phyloP scores from a whole-genome alignment of 2,888 invertebrate species.

The Agonum fuliginosum region DNA sequence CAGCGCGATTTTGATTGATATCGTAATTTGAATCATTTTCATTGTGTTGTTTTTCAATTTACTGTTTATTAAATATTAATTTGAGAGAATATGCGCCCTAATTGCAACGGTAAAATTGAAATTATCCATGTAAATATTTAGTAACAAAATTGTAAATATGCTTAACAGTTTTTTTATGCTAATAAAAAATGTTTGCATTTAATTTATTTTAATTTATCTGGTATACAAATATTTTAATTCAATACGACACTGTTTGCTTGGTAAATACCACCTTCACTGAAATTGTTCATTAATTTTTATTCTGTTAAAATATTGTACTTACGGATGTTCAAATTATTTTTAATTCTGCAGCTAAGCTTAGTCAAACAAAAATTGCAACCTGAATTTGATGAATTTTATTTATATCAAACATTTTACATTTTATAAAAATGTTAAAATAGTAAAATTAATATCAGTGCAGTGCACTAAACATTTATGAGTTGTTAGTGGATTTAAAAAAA shows the following conservation, averaged over 20 bases:
- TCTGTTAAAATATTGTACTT: too few relatives aligned
- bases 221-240: background rate
- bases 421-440: too few relatives aligned
- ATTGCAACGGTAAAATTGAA: slow-evolving; percentile 18
- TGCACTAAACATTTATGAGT: too few relatives aligned
- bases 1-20: slow-evolving; percentile 49
- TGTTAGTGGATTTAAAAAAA: too few relatives aligned
- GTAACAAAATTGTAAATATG: slow-evolving; percentile 29
- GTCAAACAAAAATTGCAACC: too few relatives aligned
- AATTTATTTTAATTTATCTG: background rate
- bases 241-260: background rate
- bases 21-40: slow-evolving; percentile 44
- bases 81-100: background rate
- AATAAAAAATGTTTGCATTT: slow-evolving; percentile 3
- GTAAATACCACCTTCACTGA: background rate
- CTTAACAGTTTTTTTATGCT: slow-evolving; percentile 3
- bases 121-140: slow-evolving; percentile 22
- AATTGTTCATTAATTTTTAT: background rate
- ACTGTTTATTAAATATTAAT: slow-evolving; percentile 47
- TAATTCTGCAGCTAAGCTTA: too few relatives aligned
- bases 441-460: too few relatives aligned
- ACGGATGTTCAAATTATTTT: too few relatives aligned
- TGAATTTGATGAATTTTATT: too few relatives aligned
- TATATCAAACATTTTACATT: too few relatives aligned
- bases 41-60: slow-evolving; percentile 49